Base-by-base conservation (phyloP, 2,888 invertebrate species). In the Pseudococcus jackbeardsleyi region DNA sequence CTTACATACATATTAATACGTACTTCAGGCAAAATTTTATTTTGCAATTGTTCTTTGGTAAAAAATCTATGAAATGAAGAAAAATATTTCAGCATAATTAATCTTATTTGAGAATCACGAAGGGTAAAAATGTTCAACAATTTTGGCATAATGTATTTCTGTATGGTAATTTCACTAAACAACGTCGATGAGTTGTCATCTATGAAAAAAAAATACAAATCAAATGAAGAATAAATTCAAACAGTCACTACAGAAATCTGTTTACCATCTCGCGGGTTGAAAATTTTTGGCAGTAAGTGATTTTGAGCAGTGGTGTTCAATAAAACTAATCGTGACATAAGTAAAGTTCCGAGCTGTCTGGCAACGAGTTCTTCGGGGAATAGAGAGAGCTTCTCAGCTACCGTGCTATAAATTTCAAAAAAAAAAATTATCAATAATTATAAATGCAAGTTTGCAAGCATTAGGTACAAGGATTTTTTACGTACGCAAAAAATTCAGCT, bases 281-380 rank as follows among this genome's bases (percentile, higher is more conserved):
- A 93, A 89, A 96, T 92, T 91, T 93, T 93, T 72, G 96, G 96
- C 90, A 97, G 92, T 33, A 95, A 93, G 91, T 94, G 93, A 89
- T 93, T 93, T 91, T 95, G 95, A 33, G 98, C 97, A 68, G 95
- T 95, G 90, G 93, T 93, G 91, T 98, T 97, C 86, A 98, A 92
- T 89, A 98, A 93, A 59, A 98, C 97, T 92, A 97, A 94, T 90
- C 98, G 94, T 0, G 97, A 96, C 15, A 98, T 92, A 86, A 98
- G 91, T 85, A 96, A 93, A 86, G 95, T 94, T 88, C 96, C 94
- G 85, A 98, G 92, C 91, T 97, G 96, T 89, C 94, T 94, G 0
- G 96, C 98, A 17, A 98, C 95, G 87, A 96, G 93, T 90, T 94
- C 94, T 92, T 97, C 96, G 89, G 96, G 95, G 91, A 96, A 96